Base-by-base conservation (phyloP, 2,797 vertebrate genomes). In the Hippoglossus hippoglossus region DNA sequence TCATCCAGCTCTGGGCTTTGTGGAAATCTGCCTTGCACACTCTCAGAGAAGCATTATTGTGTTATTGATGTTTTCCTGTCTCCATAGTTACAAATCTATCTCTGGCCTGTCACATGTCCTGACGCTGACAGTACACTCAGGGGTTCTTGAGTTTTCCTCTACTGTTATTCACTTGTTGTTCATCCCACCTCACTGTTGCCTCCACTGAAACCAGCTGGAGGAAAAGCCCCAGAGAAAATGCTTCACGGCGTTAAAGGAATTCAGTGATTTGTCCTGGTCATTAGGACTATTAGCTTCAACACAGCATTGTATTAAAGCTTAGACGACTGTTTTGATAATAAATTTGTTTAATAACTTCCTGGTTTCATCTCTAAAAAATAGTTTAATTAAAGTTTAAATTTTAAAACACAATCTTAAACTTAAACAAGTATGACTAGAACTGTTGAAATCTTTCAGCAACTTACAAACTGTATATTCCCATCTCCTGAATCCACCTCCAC, bases 51-150 rank as follows among this genome's bases (percentile, higher is more conserved):
- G 52, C 39, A n/a, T 73, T 77, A 60, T 61, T 81, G 72, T 49
- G 2, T 50, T 75, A 54, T 73, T 80, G 67, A 79, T 80, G 72
- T 87, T 92, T 88, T 81, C 46, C 57, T 2, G 70, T 89, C 67
- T 72, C 85, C 72, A 67, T 84, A 63, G 86, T 61, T 77, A 89
- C 75, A 63, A 75, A 22, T 63, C 46, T 67, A 67, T 79, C 59
- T 19, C 36, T 64, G 49, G 51, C 39, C 46, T 15, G 54, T 85
- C 77, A 84, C 80, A 69, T 80, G 78, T 74, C 61, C 72, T 5
- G 25, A 46, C 51, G 16, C 46, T 55, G 57, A 71, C 73, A 1
- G 68, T n/a, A 25, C 57, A 55, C 59, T 25, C 18, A 18, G 44
- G 28, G 44, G 47, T 67, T 78, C 22, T 70, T 21, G 1, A 51